Evolutionary conservation across 2,888 invertebrate genomes (phyloP).

Genomic region (Tetragonula carbonaria): DNA sequence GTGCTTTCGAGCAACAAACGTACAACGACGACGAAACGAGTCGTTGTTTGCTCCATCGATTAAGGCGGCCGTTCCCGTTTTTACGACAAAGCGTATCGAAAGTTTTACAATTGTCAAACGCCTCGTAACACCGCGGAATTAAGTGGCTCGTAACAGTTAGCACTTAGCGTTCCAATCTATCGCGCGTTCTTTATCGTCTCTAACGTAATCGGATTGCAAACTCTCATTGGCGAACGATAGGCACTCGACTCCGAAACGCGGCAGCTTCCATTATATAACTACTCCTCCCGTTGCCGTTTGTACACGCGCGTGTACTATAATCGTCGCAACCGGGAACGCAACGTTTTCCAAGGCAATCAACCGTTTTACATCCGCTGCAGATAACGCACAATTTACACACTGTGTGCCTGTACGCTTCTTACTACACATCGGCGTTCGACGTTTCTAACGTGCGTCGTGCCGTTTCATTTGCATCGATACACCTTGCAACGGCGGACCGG

Average conservation of each 20-base stretch:
- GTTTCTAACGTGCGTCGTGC: slow-evolving; percentile 21
- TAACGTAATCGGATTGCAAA: slow-evolving; percentile 45
- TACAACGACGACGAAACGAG: not conserved
- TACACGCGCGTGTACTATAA: not conserved
- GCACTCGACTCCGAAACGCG: slow-evolving; percentile 24
- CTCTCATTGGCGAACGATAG: slow-evolving; percentile 31
- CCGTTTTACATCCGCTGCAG: slow-evolving; percentile 71
- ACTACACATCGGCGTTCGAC: not conserved
- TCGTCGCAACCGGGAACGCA: slow-evolving; percentile 30
- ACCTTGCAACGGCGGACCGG: slow-evolving; percentile 19
- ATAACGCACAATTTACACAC: slow-evolving; percentile 66
- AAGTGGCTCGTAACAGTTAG: slow-evolving; percentile 33
- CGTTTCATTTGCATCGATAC: slow-evolving; percentile 51
- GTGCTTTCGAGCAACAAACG: too few relatives aligned
- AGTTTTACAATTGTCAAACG: slow-evolving; percentile 6
- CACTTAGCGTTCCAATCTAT: slow-evolving; percentile 21
- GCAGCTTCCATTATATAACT: not conserved
- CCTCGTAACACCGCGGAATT: not conserved
- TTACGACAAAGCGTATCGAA: not conserved
- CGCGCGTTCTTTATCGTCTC: slow-evolving; percentile 41
- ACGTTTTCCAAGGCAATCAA: slow-evolving; percentile 71
- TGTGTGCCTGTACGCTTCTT: slow-evolving; percentile 32
- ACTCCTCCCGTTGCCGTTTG: slow-evolving; percentile 8
- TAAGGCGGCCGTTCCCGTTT: not conserved
- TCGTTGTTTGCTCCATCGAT: not conserved